Conservation (phyloP, 2,888 invertebrate genomes). For the Ligdia adustata region DNA sequence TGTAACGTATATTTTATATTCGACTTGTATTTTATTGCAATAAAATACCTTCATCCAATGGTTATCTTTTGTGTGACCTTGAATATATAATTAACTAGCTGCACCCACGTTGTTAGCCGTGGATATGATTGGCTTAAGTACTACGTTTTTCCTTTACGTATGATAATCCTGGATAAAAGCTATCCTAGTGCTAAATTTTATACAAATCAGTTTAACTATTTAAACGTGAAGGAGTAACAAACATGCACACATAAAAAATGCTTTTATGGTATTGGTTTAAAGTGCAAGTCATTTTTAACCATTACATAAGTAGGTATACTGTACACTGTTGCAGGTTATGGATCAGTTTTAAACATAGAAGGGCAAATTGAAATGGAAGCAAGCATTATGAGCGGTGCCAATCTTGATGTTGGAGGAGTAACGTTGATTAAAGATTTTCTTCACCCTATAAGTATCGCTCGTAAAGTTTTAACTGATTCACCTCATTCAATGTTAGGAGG, state of each 20-base stretch:
- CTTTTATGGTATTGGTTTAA: too few relatives aligned
- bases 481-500: slow-evolving; percentile 90
- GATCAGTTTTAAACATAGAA: slow-evolving; percentile 89
- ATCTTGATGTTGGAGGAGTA: slow-evolving; percentile 88
- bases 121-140: too few relatives aligned
- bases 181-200: not conserved
- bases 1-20: too few relatives aligned
- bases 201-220: not conserved
- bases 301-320: not conserved
- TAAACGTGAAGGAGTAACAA: not conserved
- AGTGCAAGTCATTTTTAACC: not conserved
- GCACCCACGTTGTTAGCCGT: too few relatives aligned
- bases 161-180: too few relatives aligned
- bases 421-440: slow-evolving; percentile 89
- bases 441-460: slow-evolving; percentile 91
- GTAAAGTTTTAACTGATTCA: slow-evolving; percentile 89
- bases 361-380: slow-evolving; percentile 95
- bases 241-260: not conserved
- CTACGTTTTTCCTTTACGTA: too few relatives aligned
- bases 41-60: too few relatives aligned
- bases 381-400: slow-evolving; percentile 90
- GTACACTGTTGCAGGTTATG: slow-evolving; percentile 74
- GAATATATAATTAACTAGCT: too few relatives aligned
- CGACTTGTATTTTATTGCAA: too few relatives aligned
- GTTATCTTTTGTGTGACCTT: too few relatives aligned